These are phyloP conservation scores for Archips xylosteana DNA, from an alignment of 2,888 invertebrate genomes.

Conservation along the genomic window DNA sequence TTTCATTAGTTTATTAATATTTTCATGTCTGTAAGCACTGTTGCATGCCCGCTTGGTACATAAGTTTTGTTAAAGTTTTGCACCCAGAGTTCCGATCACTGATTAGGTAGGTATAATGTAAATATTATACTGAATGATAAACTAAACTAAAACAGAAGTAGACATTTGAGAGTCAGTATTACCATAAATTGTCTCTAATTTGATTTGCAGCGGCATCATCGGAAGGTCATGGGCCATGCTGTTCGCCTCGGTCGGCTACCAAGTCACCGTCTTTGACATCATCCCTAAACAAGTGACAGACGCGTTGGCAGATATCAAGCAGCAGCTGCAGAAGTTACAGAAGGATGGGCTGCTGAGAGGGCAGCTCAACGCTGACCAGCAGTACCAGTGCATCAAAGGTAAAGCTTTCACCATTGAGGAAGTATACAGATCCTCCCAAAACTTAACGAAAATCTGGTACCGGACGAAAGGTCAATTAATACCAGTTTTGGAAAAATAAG, in stretches of 20 bases:
- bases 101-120: too few relatives aligned
- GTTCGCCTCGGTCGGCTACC: slow-evolving; percentile 96
- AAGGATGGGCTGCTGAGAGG: slow-evolving; percentile 91
- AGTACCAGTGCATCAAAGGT: slow-evolving; percentile 92
- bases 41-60: too few relatives aligned
- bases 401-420: too few relatives aligned
- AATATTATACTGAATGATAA: too few relatives aligned
- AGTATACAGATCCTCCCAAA: too few relatives aligned
- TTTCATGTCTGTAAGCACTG: too few relatives aligned
- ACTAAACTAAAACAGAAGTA: not conserved
- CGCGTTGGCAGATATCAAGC: slow-evolving; percentile 90
- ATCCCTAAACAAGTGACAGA: slow-evolving; percentile 89
- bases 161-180: not conserved
- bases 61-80: too few relatives aligned
- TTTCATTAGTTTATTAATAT: too few relatives aligned
- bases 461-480: too few relatives aligned
- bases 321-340: slow-evolving; percentile 90
- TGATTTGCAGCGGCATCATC: slow-evolving; percentile 93
- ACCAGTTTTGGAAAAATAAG: too few relatives aligned
- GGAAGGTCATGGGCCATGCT: slow-evolving; percentile 99
- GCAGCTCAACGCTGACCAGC: slow-evolving; percentile 89
- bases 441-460: too few relatives aligned
- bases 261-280: slow-evolving; percentile 95
- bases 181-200: not conserved
- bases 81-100: too few relatives aligned